These are phyloP conservation scores for Platygyra sinensis DNA, from an alignment of 64 coral and sea anemone species.

Conservation along the genomic window DNA sequence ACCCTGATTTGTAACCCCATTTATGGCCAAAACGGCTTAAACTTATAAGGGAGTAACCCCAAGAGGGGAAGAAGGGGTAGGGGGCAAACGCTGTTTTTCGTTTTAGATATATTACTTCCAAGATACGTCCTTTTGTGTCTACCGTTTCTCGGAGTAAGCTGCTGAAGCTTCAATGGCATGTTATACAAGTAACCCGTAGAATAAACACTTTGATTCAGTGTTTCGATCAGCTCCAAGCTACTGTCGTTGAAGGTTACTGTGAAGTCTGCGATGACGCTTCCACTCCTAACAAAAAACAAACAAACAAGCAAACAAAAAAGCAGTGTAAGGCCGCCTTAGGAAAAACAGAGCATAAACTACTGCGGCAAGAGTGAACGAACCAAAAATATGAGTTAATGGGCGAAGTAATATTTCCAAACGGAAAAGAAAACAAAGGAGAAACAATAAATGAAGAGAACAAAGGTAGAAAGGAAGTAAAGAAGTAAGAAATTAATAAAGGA, in stretches of 20 bases:
- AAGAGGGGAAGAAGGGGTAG: too few species aligned
- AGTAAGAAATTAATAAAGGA: background rate
- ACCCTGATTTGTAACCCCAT: too few species aligned
- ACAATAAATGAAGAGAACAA: background rate
- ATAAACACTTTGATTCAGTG: background rate
- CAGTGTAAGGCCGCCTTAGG: too few species aligned
- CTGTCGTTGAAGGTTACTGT: conserved; percentile 14
- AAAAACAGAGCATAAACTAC: too few species aligned
- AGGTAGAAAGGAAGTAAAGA: background rate
- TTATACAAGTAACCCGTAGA: background rate
- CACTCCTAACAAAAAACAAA: background rate
- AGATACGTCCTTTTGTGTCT: background rate
- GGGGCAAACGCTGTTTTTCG: too few species aligned
- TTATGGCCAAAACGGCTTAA: too few species aligned
- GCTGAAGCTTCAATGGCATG: conserved; percentile 1
- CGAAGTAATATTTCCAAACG: too few species aligned
- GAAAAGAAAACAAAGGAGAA: background rate
- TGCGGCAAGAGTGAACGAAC: too few species aligned
- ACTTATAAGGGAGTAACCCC: too few species aligned
- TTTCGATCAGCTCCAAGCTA: background rate
- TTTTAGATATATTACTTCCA: too few species aligned
- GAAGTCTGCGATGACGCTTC: conserved; percentile 19
- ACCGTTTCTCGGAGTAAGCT: conserved; percentile 11
- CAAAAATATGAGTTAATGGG: too few species aligned
- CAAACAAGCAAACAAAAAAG: background rate